Evolutionary conservation across 1,140 invertebrate genomes (phyloP), one percentile per base, ranked within the genome.

Genomic region (Thaumatotibia leucotreta): DNA sequence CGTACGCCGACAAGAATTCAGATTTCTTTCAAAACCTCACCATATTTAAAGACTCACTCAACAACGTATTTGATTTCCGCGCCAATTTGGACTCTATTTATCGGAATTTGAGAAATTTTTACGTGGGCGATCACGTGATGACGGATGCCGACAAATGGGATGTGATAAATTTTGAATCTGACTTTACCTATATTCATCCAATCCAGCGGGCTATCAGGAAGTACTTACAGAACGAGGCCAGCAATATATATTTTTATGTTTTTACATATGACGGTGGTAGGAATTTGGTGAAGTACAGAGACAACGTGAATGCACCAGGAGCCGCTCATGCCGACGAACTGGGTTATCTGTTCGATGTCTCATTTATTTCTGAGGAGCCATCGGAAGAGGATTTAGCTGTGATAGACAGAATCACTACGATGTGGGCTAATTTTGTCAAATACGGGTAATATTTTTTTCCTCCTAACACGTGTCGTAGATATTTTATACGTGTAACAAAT

Each of bases 341-440:
- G 33, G 27, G 39, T 6, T 67, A 67, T 20, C 10, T 63, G 23
- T 67, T 27, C 49, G 45, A 58, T 6, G 10, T 4, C 24, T 58
- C 33, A n/a, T 5, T 20, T 24, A 6, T 58, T 22, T 9, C n/a
- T 8, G 64, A 58, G 4, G 35, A 63, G 10, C 11, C 24, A 1
- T 50, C 11, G 8, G 1, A 10, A 29, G 58, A 50, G 14, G 58
- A 67, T 2, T 14, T 31, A 29, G 5, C 20, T 22, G 32, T 63
- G 6, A 11, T 35, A n/a, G 24, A 67, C 11, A 24, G 58, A 14
- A 32, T 67, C 4, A 67, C 58, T 1, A 49, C 24, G 8, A 24
- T 67, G 54, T 67, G 65, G 65, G 24, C 65, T 5, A 67, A 67
- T 23, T 67, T 67, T 29, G 35, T 62, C 24, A 67, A 67, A 50